A percentile compares a stretch with the other conserved stretches of the same genome.
Conservation (phyloP, 2,113 vertebrate genomes). For the western clawed frog (Xenopus tropicalis) region DNA sequence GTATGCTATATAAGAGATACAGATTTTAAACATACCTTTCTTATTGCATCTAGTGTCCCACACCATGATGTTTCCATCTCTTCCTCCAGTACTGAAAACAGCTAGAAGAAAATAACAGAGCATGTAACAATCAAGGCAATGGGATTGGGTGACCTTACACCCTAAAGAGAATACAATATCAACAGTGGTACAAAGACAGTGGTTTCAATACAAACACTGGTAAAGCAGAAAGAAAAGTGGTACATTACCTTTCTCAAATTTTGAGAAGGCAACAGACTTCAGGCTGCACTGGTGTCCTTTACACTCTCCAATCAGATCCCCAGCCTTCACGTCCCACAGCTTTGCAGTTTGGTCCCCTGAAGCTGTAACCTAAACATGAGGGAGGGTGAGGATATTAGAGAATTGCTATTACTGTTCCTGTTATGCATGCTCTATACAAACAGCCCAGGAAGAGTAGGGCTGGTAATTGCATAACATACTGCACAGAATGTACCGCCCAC, state of each 20-base stretch:
- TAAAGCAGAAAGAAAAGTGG: too few species aligned
- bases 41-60: slow-evolving; percentile 97
- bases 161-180: too few species aligned
- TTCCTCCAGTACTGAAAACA: slow-evolving; percentile 91
- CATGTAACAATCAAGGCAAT: neutral
- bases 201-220: too few species aligned
- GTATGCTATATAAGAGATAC: too few species aligned
- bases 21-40: slow-evolving; percentile 73
- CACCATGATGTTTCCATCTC: slow-evolving; percentile 96
- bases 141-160: too few species aligned
- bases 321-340: slow-evolving; percentile 85
- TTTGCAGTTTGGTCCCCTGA: slow-evolving; percentile 92
- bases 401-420: neutral
- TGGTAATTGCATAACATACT: too few species aligned
- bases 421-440: too few species aligned
- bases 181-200: too few species aligned
- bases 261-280: slow-evolving; percentile 88
- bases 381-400: slow-evolving; percentile 10
- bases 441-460: too few species aligned
- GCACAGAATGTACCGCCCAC: too few species aligned
- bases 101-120: slow-evolving; percentile 59
- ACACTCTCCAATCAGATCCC: slow-evolving; percentile 84
- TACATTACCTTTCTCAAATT: slow-evolving; percentile 80
- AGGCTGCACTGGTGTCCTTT: slow-evolving; percentile 96
- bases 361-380: slow-evolving; percentile 82